Evolutionary conservation across 2,888 invertebrate species (phyloP).

Genomic region (Beris morrisii): DNA sequence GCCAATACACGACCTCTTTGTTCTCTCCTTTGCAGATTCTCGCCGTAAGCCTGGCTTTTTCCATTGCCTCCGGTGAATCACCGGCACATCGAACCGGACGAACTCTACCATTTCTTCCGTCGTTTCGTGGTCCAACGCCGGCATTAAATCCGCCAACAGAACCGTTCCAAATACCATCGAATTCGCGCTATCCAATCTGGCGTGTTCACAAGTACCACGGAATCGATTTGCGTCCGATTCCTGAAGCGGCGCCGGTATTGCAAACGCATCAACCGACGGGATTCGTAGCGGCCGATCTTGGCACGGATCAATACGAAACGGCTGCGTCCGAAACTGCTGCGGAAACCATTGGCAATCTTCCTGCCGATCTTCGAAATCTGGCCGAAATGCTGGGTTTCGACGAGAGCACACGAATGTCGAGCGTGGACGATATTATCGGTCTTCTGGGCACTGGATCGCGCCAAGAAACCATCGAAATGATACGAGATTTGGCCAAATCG

Average conservation of each 20-base stretch:
- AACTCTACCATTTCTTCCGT: no score
- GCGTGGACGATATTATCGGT: background rate
- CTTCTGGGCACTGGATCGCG: slow-evolving; percentile 29
- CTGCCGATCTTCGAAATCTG: background rate
- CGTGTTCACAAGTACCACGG: background rate
- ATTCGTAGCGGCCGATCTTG: no score
- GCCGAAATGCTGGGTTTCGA: background rate
- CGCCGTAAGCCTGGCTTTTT: no score
- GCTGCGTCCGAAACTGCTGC: no score
- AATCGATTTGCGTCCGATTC: background rate
- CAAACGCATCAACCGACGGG: background rate
- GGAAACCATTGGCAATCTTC: background rate
- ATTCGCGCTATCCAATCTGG: background rate
- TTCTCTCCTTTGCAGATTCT: no score
- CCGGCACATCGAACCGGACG: no score
- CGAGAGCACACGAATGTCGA: background rate
- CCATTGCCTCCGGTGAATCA: no score
- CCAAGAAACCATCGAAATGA: slow-evolving; percentile 32
- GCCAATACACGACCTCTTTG: no score
- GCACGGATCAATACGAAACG: no score
- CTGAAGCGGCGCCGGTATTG: background rate
- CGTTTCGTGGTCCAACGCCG: no score
- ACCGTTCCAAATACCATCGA: no score
- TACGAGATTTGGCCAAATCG: slow-evolving; percentile 30
- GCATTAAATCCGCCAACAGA: no score